These are phyloP conservation scores for Melinaea marsaeus DNA, from an alignment of 2,888 invertebrate genomes.

Conservation along the genomic window DNA sequence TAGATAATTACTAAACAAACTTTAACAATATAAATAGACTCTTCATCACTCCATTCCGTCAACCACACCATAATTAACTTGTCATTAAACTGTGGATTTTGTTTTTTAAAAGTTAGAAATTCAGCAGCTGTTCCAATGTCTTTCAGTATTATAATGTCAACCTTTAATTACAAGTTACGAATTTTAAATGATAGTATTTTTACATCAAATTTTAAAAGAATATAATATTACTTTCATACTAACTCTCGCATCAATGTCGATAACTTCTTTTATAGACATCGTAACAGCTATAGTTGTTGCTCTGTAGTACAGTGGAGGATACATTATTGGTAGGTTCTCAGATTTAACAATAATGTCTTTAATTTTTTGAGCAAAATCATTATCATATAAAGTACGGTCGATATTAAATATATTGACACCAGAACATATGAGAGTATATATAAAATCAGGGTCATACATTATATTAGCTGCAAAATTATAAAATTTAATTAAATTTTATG, in stretches of 20 bases:
- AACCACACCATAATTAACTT: slow-evolving; percentile 41
- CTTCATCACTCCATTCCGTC: slow-evolving; percentile 39
- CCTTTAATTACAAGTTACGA: slow-evolving; percentile 30
- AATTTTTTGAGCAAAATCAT: slow-evolving; percentile 29
- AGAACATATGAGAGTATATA: slow-evolving; percentile 21
- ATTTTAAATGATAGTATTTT: background rate
- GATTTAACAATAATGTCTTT: slow-evolving; percentile 23
- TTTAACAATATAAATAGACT: slow-evolving; percentile 38
- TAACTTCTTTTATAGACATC: slow-evolving; percentile 33
- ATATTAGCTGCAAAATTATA: slow-evolving; percentile 16
- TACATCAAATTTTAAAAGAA: background rate
- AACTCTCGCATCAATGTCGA: slow-evolving; percentile 37
- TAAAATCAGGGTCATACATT: slow-evolving; percentile 17
- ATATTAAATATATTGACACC: slow-evolving; percentile 46
- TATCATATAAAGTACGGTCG: slow-evolving; percentile 36
- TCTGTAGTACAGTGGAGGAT: slow-evolving; percentile 27
- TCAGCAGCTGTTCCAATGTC: slow-evolving; percentile 35
- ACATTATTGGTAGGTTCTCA: slow-evolving; percentile 26
- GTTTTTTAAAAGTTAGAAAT: slow-evolving; percentile 36
- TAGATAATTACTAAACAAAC: background rate
- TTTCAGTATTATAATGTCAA: slow-evolving; percentile 45
- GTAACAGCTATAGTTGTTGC: slow-evolving; percentile 39
- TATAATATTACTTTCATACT: slow-evolving; percentile 15
- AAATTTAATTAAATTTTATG: background rate
- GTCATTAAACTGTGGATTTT: slow-evolving; percentile 33